Evolutionary conservation across 2,113 vertebrate genomes (phyloP).

Genomic region (Terrapene triunguis): DNA sequence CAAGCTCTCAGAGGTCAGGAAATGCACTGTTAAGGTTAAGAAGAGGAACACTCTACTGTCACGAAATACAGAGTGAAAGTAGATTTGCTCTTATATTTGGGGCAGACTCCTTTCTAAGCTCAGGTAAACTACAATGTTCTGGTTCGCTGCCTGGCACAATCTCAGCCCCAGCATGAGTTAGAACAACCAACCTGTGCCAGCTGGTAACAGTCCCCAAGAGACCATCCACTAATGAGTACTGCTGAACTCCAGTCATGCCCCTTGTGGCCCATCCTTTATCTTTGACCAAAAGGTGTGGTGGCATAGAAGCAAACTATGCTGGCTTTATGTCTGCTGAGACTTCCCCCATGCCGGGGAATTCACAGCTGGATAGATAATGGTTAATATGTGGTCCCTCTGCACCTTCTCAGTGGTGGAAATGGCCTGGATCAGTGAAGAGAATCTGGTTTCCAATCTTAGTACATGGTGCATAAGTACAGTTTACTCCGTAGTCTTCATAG

Average conservation of each 20-base stretch:
- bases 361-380: not conserved
- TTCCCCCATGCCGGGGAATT: not conserved
- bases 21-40: not conserved
- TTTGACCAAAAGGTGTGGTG: not conserved
- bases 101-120: not conserved
- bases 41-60: not conserved
- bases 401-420: not conserved
- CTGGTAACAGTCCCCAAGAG: not conserved
- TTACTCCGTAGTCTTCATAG: not conserved
- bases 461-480: not conserved
- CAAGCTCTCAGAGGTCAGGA: not conserved
- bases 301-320: not conserved
- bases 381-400: not conserved
- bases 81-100: not conserved
- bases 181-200: not conserved
- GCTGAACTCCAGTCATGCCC: not conserved
- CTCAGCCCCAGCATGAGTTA: not conserved
- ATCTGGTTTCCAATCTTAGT: not conserved
- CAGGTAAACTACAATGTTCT: not conserved
- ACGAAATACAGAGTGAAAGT: not conserved
- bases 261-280: not conserved
- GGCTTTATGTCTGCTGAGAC: not conserved
- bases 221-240: not conserved
- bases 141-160: not conserved
- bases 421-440: not conserved